Evolutionary conservation across 2,797 vertebrate genomes (phyloP).

Genomic region (Acanthurus lineatus): DNA sequence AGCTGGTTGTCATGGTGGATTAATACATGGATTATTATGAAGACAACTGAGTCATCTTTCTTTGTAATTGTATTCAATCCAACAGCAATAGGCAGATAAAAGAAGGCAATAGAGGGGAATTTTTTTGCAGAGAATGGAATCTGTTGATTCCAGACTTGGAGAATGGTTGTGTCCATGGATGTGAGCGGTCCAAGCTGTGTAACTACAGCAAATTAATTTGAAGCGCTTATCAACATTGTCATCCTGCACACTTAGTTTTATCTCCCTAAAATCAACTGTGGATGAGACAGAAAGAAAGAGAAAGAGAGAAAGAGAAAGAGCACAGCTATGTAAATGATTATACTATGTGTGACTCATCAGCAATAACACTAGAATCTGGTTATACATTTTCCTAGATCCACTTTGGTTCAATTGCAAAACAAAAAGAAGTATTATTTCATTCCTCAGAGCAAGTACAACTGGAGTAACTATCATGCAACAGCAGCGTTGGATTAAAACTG

Average conservation of each 20-base stretch:
- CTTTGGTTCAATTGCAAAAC: background rate
- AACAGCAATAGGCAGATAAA: background rate
- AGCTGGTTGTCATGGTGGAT: background rate
- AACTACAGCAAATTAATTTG: constrained; percentile 33
- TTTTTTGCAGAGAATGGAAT: background rate
- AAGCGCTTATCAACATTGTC: constrained; percentile 8
- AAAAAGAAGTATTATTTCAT: background rate
- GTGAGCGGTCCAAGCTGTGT: constrained; percentile 25
- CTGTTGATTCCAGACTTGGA: background rate
- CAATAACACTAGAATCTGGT: background rate
- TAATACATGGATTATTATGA: background rate
- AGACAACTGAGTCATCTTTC: background rate
- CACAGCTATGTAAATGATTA: background rate
- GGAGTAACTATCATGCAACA: background rate
- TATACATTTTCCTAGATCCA: background rate
- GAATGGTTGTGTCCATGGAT: background rate
- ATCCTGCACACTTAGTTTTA: constrained; percentile 4
- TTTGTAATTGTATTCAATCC: background rate
- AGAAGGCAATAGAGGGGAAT: background rate
- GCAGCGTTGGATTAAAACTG: background rate
- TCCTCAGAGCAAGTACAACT: background rate
- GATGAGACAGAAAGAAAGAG: background rate
- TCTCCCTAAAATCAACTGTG: background rate
- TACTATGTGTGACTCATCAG: background rate
- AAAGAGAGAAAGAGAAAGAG: background rate